Evolutionary conservation across 2,888 invertebrate species (phyloP), one percentile per base, ranked within the genome.

Genomic region (Aelia acuminata): DNA sequence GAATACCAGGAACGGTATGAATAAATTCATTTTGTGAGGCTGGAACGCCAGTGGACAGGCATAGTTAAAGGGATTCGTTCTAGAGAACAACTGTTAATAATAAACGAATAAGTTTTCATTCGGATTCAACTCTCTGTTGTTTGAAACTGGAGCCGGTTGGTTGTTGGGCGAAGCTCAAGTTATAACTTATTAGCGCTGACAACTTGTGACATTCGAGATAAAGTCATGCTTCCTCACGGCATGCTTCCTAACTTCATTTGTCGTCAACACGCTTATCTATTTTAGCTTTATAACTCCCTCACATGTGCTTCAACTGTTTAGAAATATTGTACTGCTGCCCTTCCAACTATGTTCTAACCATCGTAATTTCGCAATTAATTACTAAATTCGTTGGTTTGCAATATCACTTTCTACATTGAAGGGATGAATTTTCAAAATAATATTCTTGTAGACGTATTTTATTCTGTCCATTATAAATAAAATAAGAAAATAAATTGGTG

Each of bases 121-220:
- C 7, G 7, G 35, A 70, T 70, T 35, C 63, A 70, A 70, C 31
- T 20, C 31, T 20, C 35, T 7, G 18, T 70, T 70, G 63, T 70
- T 35, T 70, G 63, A 20, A 70, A 70, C 63, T 70, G 13, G 31
- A 70, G 63, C 63, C 5, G 31, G 15, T 35, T 18, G 4, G 63
- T 70, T 70, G 63, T 70, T 35, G 31, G 31, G 0, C n/a, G 63
- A 10, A 4, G 2, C 31, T 70, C 4, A 70, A 70, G 63, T 70
- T 70, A 35, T 70, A 70, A 70, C 63, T 70, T 70, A 35, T 70
- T 70, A 70, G 31, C 63, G 63, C 63, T 70, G 63, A 70, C 63
- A 70, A 70, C 63, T 70, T 70, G 63, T 70, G 63, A 70, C 63
- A 35, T 70, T 70, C 35, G 63, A 70, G 63, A 70, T 70, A 70